Evolutionary conservation across 1,140 invertebrate species (phyloP).

Genomic region (Achatina immaculata): DNA sequence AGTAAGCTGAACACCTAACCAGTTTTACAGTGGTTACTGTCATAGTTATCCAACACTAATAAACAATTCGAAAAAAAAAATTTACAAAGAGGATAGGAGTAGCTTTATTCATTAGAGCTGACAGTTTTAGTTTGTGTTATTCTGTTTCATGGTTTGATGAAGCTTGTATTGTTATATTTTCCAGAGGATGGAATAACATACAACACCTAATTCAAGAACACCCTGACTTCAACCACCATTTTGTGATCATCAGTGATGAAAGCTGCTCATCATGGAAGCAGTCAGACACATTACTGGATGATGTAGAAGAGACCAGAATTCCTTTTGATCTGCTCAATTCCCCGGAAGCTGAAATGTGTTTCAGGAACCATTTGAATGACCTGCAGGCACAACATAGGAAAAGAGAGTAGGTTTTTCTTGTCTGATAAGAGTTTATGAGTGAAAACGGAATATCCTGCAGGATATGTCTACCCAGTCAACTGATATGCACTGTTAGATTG

Average conservation of each 20-base stretch:
- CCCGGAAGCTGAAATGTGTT: slow-evolving; percentile 90
- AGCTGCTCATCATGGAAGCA: slow-evolving; percentile 80
- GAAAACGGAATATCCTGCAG: too few species aligned
- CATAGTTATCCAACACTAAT: too few species aligned
- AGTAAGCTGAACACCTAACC: too few species aligned
- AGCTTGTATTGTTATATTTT: too few species aligned
- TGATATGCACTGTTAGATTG: too few species aligned
- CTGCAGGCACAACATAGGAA: slow-evolving; percentile 91
- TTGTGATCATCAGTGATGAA: slow-evolving; percentile 83
- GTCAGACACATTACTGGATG: slow-evolving; percentile 80
- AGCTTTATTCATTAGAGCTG: too few species aligned
- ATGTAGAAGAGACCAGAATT: slow-evolving; percentile 77
- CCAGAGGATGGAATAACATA: slow-evolving; percentile 88
- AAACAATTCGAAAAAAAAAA: too few species aligned
- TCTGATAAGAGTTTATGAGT: too few species aligned
- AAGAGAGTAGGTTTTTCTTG: slow-evolving; percentile 86
- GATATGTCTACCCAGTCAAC: too few species aligned
- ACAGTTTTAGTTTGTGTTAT: slow-evolving; percentile 18
- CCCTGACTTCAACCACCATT: slow-evolving; percentile 90
- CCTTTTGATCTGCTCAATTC: slow-evolving; percentile 92
- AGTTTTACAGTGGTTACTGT: too few species aligned
- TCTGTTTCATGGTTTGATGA: too few species aligned
- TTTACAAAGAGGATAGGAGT: too few species aligned
- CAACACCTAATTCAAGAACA: slow-evolving; percentile 87
- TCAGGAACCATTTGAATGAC: slow-evolving; percentile 90